Evolutionary conservation across 2,888 invertebrate species (phyloP), one percentile per base, ranked within the genome.

Genomic region (Acrocyrtus sp.): DNA sequence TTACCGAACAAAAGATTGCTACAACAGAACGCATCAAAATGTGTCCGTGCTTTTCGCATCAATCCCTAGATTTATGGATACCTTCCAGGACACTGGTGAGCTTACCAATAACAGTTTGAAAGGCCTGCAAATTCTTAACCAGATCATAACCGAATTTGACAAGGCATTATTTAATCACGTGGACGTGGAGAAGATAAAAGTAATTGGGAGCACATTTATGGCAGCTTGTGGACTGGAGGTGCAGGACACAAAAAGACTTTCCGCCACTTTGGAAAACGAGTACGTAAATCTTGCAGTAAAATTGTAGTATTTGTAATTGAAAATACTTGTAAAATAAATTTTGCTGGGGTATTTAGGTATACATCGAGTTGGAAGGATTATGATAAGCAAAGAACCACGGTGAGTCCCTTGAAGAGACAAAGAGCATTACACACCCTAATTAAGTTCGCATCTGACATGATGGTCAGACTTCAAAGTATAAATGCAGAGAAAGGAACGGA

Each of bases 121-220:
- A 70, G 89, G 91, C 77, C 85, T 94, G 17, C 86, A 90, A 58
- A 88, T 93, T 47, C 88, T 98, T 65, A 96, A 98, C 83, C 91
- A 94, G 85, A 94, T 97, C 48, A 95, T 97, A 78, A 92, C 93
- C 39, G 94, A 94, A 84, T 96, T 97, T 84, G 97, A 98, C 85
- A 91, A 94, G 89, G 84, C 94, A 66, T 85, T 94, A 3, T 88
- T 90, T 48, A 86, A 88, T 63, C 89, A 89, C 81, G 84, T 83
- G 34, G 83, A 91, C 81, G 91, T 98, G 8, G 98, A 98, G 84
- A 98, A 98, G 85, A 98, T 98, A 39, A 98, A 98, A 87, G 92
- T 98, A 65, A 95, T 96, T 53, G 96, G 95, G 72, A 94, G 94
- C 88, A 97, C 97, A 0, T 98, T 97, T 82, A 97, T 98, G 97